Evolutionary conservation across 2,888 invertebrate genomes (phyloP).

Genomic region (Rotaria magnacalcarata): DNA sequence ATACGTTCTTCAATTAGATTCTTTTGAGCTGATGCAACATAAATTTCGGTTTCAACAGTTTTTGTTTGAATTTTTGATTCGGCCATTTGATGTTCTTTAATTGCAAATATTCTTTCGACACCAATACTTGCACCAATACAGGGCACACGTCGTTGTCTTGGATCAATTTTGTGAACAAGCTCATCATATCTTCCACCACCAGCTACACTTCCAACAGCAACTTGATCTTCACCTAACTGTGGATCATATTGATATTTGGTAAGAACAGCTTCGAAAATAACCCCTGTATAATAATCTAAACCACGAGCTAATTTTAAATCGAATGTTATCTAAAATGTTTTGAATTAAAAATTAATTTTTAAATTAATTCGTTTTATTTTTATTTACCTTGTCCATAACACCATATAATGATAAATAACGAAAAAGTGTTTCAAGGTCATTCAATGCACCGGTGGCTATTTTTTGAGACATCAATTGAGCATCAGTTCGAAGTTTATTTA

Average conservation of each 20-base stretch:
- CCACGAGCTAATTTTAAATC: slow-evolving; percentile 95
- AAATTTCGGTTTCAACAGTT: slow-evolving; percentile 79
- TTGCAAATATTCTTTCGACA: slow-evolving; percentile 90
- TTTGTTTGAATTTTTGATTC: slow-evolving; percentile 33
- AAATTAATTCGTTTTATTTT: neutral
- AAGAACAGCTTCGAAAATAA: slow-evolving; percentile 93
- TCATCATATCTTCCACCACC: slow-evolving; percentile 96
- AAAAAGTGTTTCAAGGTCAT: slow-evolving; percentile 72
- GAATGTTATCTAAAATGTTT: slow-evolving; percentile 66
- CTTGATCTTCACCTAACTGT: slow-evolving; percentile 49
- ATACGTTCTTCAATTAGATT: slow-evolving; percentile 83
- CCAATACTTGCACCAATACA: slow-evolving; percentile 97
- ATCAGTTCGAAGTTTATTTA: slow-evolving; percentile 68
- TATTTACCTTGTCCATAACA: slow-evolving; percentile 66
- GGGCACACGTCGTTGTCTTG: slow-evolving; percentile 70
- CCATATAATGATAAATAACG: slow-evolving; percentile 79
- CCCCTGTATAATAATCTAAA: slow-evolving; percentile 95
- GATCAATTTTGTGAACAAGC: slow-evolving; percentile 93
- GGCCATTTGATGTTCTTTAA: slow-evolving; percentile 69
- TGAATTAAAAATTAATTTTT: neutral
- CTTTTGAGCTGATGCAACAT: slow-evolving; percentile 89
- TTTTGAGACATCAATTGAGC: slow-evolving; percentile 52
- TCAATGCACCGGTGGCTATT: slow-evolving; percentile 53
- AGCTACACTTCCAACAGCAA: slow-evolving; percentile 80
- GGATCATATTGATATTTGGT: slow-evolving; percentile 11